Base-by-base conservation (phyloP, 2,113 vertebrate genomes). In the Halcyon senegalensis region DNA sequence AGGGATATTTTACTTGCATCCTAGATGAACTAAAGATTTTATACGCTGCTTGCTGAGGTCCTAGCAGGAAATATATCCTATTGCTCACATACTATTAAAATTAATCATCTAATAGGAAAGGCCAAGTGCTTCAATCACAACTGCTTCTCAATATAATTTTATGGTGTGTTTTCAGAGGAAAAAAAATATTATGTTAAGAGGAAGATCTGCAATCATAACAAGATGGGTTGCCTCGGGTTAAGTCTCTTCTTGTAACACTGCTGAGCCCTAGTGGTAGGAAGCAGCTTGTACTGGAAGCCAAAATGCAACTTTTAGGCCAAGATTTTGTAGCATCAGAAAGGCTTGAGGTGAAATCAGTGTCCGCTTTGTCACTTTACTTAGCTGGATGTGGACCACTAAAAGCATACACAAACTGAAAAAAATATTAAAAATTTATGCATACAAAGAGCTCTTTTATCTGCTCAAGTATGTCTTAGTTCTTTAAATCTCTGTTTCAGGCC, bases 81-180 rank as follows among this genome's bases (percentile, higher is more conserved):
- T 85, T 95, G 43, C 41, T 94, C 87, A 83, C 55, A 80, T 69
- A 87, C 68, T 84, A 44, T 66, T 92, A 84, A 96, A 94, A 94
- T 89, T 92, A 94, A 82, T 94, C 58, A 73, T 56, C 66, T 94
- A 84, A 92, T 58, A 84, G 69, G 27, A 94, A 93, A 96, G 86
- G 50, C 81, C 87, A 94, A 94, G 74, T 75, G 41, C 41, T 94
- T 89, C 63, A 93, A 92, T 89, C 74, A 76, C 21, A 84, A 62
- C 33, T 81, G 48, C 25, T 78, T 92, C 66, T 90, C 69, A 91
- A 58, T 84, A 62, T 24, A 77, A 89, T 87, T 93, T 91, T 76
- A 89, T 1, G 0, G 20, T 55, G 25, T 75, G 30, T 89, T 93
- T 96, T 66, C 53, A 76, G 76, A 64, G 11, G 8, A 18, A 62